Percentiles rank a stretch among this genome's conserved stretches.
Conservation (phyloP, 2,888 invertebrate genomes). For the Zhengitettix transpicula region DNA sequence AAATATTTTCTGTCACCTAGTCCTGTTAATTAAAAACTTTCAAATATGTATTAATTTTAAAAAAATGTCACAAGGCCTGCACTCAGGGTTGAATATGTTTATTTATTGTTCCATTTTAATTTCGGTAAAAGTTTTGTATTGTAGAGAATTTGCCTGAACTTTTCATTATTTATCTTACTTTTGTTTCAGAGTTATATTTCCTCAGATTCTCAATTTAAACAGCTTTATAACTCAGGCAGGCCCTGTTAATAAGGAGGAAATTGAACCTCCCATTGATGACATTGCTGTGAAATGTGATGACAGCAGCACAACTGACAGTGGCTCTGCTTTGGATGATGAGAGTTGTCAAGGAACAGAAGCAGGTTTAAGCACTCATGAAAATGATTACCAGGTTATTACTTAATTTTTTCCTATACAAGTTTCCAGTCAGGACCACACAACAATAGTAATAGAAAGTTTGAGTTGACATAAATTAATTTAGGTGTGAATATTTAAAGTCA, state of each 20-base stretch:
- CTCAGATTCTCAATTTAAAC: slow-evolving; percentile 62
- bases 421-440: too few species aligned
- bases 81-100: too few species aligned
- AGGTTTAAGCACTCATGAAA: slow-evolving; percentile 14
- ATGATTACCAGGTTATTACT: slow-evolving; percentile 5
- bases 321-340: slow-evolving; percentile 49
- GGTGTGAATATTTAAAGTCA: too few species aligned
- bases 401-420: too few species aligned
- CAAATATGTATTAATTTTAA: too few species aligned
- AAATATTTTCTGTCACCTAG: too few species aligned
- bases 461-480: neutral
- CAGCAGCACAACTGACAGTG: slow-evolving; percentile 49
- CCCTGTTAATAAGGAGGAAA: slow-evolving; percentile 18
- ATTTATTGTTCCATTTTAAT: too few species aligned
- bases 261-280: slow-evolving; percentile 26
- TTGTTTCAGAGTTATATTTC: slow-evolving; percentile 56
- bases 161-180: slow-evolving; percentile 4
- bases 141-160: too few species aligned
- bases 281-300: slow-evolving; percentile 39
- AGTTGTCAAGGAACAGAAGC: slow-evolving; percentile 23
- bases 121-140: too few species aligned
- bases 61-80: too few species aligned
- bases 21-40: too few species aligned
- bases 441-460: neutral
- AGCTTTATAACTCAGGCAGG: slow-evolving; percentile 37